These are phyloP conservation scores for Panulirus ornatus DNA, from an alignment of 1,140 invertebrate species.

Conservation along the genomic window DNA sequence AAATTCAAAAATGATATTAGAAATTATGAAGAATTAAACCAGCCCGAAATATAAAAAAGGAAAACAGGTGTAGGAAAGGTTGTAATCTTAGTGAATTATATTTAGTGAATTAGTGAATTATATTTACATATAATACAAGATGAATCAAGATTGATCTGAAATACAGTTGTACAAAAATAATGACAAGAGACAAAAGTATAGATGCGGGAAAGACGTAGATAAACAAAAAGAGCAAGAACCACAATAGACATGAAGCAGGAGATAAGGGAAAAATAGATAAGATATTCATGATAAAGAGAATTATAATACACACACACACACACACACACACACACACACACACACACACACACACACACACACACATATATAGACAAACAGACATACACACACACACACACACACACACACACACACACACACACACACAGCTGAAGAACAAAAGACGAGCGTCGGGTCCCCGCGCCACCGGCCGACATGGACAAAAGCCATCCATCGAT, in stretches of 20 bases:
- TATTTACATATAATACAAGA: too few relatives aligned
- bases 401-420: conserved; percentile 6
- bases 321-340: neutral
- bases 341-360: conserved; percentile 41
- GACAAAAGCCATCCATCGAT: too few relatives aligned
- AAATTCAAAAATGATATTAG: too few relatives aligned
- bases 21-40: too few relatives aligned
- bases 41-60: too few relatives aligned
- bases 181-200: neutral
- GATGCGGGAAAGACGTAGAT: neutral
- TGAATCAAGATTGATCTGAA: too few relatives aligned
- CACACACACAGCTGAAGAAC: conserved; percentile 11
- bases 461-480: too few relatives aligned
- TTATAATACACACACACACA: neutral
- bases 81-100: too few relatives aligned
- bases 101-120: too few relatives aligned
- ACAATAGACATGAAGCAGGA: neutral
- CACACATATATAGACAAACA: neutral
- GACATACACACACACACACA: neutral
- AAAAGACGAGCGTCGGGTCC: too few relatives aligned
- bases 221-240: neutral
- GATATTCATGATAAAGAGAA: neutral
- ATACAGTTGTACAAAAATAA: too few relatives aligned
- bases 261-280: neutral
- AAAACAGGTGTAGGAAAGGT: too few relatives aligned